Evolutionary conservation across 2,113 vertebrate genomes (phyloP).

Genomic region (Quiscalus mexicanus): DNA sequence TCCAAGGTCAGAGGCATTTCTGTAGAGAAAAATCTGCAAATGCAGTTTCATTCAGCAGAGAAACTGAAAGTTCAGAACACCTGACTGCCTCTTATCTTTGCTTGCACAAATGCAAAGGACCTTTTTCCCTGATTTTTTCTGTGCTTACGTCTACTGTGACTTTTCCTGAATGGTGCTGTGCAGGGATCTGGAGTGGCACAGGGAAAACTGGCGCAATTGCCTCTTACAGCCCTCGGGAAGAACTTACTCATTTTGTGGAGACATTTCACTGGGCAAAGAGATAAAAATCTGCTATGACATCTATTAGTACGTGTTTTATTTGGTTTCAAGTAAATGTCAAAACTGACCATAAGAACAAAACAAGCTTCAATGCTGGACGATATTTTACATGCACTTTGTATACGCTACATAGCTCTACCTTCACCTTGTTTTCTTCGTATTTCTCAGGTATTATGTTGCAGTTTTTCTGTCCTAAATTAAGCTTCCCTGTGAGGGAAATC

Average conservation of each 20-base stretch:
- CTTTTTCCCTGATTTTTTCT: background rate
- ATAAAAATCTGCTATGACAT: slow-evolving; percentile 1
- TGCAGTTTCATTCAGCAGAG: background rate
- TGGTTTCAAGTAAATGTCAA: background rate
- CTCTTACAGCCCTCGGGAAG: background rate
- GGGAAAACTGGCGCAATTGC: fast-evolving
- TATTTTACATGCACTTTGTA: background rate
- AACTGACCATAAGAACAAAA: background rate
- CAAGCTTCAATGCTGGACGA: background rate
- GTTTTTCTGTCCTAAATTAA: background rate
- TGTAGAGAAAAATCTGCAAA: slow-evolving; percentile 5
- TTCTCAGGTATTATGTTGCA: background rate
- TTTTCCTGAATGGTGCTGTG: background rate
- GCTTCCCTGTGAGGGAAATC: background rate
- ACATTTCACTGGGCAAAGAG: background rate
- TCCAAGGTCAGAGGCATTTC: slow-evolving; percentile 40
- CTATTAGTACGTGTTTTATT: background rate
- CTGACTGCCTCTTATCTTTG: background rate
- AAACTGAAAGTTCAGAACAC: background rate
- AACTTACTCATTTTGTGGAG: background rate
- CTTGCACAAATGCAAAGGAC: background rate
- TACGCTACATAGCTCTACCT: background rate
- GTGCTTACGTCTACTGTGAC: background rate
- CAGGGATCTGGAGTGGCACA: background rate
- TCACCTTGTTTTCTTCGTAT: background rate